Conservation (phyloP, 2,888 invertebrate species). For the Blera fallax region DNA sequence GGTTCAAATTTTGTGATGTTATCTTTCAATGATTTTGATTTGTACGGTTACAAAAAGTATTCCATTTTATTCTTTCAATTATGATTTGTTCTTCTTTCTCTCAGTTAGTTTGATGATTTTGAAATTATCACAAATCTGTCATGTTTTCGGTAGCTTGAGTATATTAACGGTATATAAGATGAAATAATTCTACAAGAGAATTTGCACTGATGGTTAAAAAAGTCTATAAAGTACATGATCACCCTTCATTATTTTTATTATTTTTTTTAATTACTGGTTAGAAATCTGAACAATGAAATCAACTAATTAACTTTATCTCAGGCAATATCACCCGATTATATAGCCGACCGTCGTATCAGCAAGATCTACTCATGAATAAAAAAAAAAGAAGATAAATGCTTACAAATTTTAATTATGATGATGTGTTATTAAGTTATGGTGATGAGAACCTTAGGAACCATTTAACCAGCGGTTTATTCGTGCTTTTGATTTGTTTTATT, state of each 20-base stretch:
- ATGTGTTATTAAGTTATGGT: slow-evolving; percentile 5
- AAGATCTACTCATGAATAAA: background rate
- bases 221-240: background rate
- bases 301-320: slow-evolving; percentile 24
- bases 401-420: background rate
- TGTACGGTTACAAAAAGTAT: background rate
- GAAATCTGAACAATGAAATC: background rate
- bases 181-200: background rate
- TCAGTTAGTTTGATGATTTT: background rate
- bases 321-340: slow-evolving; percentile 4
- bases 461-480: slow-evolving; percentile 46
- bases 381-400: slow-evolving; percentile 32
- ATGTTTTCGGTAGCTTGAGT: background rate
- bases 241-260: background rate
- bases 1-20: slow-evolving; percentile 2
- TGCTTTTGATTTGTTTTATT: slow-evolving; percentile 2
- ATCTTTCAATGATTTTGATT: background rate
- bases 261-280: no score
- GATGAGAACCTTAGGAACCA: slow-evolving; percentile 64
- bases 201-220: background rate
- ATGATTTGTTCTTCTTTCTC: background rate
- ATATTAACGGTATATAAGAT: background rate
- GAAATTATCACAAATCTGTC: slow-evolving; percentile 20
- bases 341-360: background rate
- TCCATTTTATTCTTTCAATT: background rate